Evolutionary conservation across 2,797 vertebrate species (phyloP), one percentile per base, ranked within the genome.

Genomic region (Trachops cirrhosus): DNA sequence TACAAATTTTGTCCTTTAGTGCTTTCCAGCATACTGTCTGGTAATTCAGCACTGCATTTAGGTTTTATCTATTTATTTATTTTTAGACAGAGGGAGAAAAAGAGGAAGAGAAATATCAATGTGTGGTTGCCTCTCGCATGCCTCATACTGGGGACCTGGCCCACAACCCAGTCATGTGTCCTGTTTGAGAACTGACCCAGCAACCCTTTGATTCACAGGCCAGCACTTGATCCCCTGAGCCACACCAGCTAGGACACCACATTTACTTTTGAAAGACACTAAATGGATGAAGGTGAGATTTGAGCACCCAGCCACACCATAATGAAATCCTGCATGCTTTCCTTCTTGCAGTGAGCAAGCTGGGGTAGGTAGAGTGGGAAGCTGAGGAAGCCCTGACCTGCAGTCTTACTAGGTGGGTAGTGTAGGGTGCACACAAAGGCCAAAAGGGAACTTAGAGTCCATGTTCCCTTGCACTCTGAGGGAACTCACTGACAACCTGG

Each of bases 301-400:
- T 86, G 97, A 98, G 97, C 73, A 74, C 75, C 93, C 95, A 91
- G 95, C 77, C 96, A 97, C 92, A 90, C 95, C 93, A 70, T 75
- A 80, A 46, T 89, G 96, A 98, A 97, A 96, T 98, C 88, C 96
- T 97, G 97, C 96, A 96, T 97, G 94, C 0, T 82, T 98, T 98
- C 93, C 98, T 98, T 98, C 97, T 77, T 98, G 98, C 98, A 97
- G 98, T 34, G 89, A 96, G 97, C 98, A 98, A 97, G 98, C 97
- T 96, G 94, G 96, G 98, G 97, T 98, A 98, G 89, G 98, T 91
- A 96, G 26, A 50, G 21, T 37, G 21, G n/a, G 75, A 74, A 64
- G 9, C 44, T 44, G 48, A 24, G 50, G 44, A 39, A 32, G 37
- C 85, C 46, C 22, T 0, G 0, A 32, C 26, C 67, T 34, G 71